Conservation (phyloP, 2,113 vertebrate genomes). For the Corydoras maculifer region DNA sequence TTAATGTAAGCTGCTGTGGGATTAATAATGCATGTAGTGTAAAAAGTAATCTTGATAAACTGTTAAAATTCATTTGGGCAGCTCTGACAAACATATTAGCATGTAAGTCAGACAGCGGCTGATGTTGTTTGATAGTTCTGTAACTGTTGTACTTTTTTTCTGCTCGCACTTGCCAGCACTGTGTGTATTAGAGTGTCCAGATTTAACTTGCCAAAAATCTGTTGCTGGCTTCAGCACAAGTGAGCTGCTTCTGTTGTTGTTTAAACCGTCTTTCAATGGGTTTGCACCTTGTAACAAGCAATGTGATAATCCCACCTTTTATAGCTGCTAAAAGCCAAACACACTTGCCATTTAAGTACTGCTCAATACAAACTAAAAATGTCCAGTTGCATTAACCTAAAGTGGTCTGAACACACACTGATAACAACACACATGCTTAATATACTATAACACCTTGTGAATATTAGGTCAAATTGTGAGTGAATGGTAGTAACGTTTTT, state of each 20-base stretch:
- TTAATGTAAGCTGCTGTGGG: neutral
- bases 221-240: constrained; percentile 52
- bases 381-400: constrained; percentile 28
- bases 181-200: constrained; percentile 25
- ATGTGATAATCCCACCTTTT: constrained; percentile 66
- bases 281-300: constrained; percentile 58
- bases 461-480: too few species aligned
- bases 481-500: too few species aligned
- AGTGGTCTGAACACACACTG: constrained; percentile 5
- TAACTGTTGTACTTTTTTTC: constrained; percentile 6
- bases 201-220: constrained; percentile 61
- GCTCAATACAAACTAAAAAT: constrained; percentile 39
- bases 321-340: constrained; percentile 59
- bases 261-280: constrained; percentile 53
- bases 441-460: too few species aligned
- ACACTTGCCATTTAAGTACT: constrained; percentile 47
- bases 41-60: constrained; percentile 10
- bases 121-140: constrained; percentile 10
- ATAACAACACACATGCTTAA: neutral
- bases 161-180: neutral
- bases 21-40: neutral
- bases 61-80: constrained; percentile 11
- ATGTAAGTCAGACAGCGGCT: neutral
- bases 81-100: constrained; percentile 16
- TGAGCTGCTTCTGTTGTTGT: constrained; percentile 52